phyloP scores from a whole-genome alignment of 2,113 vertebrate genomes.

The Fulica atra region DNA sequence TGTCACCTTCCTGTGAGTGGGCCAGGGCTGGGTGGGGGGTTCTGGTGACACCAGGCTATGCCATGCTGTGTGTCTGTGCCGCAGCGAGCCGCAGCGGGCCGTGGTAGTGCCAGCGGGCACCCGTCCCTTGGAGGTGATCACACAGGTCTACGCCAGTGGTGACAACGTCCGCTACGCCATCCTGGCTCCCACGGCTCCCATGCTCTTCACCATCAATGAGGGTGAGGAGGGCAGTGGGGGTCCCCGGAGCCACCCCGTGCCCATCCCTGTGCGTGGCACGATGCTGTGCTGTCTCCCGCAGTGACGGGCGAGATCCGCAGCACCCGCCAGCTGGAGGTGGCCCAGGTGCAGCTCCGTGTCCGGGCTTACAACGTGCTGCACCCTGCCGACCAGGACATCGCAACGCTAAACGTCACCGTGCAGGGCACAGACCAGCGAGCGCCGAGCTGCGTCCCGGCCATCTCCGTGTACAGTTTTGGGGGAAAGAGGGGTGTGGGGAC shows the following conservation, averaged over 20 bases:
- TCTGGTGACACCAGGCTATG: not conserved
- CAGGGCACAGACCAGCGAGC: not conserved
- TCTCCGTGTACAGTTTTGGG: slow-evolving; percentile 49
- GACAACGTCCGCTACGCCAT: slow-evolving; percentile 64
- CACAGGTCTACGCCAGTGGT: slow-evolving; percentile 47
- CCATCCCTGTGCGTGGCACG: rapidly evolving
- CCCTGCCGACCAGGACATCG: not conserved
- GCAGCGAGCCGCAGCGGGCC: not conserved
- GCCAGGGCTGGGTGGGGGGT: rapidly evolving
- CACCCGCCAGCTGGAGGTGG: not conserved
- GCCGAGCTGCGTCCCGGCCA: slow-evolving; percentile 63
- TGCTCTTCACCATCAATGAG: slow-evolving; percentile 39
- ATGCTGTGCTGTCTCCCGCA: not conserved
- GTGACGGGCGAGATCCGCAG: slow-evolving; percentile 66
- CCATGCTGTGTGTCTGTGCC: not conserved
- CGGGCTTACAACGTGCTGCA: slow-evolving; percentile 55
- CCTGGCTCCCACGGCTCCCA: not conserved
- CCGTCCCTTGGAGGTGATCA: slow-evolving; percentile 46
- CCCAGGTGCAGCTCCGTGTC: not conserved
- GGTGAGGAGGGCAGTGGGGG: not conserved
- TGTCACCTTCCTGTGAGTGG: slow-evolving; percentile 75
- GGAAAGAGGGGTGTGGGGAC: rapidly evolving
- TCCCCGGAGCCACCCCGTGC: not conserved
- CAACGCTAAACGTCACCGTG: slow-evolving; percentile 53
- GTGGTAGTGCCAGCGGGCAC: not conserved